Percentiles rank a stretch among this genome's conserved stretches.
Conservation (phyloP, 2,888 invertebrate species). For the Athalia circularis region DNA sequence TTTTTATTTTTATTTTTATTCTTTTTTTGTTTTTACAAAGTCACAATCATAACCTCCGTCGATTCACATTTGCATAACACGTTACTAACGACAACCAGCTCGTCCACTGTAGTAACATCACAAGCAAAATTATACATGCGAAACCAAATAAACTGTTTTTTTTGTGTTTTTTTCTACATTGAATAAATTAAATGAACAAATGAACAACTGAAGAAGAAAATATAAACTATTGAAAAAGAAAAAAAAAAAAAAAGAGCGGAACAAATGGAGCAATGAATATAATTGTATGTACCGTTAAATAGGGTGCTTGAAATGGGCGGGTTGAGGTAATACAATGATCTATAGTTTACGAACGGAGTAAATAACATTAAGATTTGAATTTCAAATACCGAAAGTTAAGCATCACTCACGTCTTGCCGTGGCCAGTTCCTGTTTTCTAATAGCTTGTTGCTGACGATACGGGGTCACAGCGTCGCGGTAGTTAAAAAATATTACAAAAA, state of each 20-base stretch:
- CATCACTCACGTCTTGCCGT: constrained; percentile 26
- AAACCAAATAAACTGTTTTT: constrained; percentile 30
- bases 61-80: too few relatives aligned
- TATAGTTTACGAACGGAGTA: constrained; percentile 20
- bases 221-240: not conserved
- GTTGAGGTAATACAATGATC: not conserved
- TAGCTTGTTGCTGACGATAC: constrained; percentile 21
- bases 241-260: not conserved
- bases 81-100: too few relatives aligned
- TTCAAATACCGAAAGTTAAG: constrained; percentile 35
- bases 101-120: not conserved
- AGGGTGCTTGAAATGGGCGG: constrained; percentile 25
- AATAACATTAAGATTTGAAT: constrained; percentile 35
- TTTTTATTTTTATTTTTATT: not conserved
- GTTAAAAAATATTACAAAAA: constrained; percentile 42
- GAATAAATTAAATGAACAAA: not conserved
- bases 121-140: constrained; percentile 4
- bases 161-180: not conserved
- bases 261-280: not conserved
- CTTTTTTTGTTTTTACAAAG: too few relatives aligned
- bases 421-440: constrained; percentile 42
- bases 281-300: constrained; percentile 11
- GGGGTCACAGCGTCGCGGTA: constrained; percentile 28
- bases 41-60: too few relatives aligned
- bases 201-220: not conserved